Base-by-base conservation (phyloP, 2,113 vertebrate species). In the Entomyzon cyanotis region DNA sequence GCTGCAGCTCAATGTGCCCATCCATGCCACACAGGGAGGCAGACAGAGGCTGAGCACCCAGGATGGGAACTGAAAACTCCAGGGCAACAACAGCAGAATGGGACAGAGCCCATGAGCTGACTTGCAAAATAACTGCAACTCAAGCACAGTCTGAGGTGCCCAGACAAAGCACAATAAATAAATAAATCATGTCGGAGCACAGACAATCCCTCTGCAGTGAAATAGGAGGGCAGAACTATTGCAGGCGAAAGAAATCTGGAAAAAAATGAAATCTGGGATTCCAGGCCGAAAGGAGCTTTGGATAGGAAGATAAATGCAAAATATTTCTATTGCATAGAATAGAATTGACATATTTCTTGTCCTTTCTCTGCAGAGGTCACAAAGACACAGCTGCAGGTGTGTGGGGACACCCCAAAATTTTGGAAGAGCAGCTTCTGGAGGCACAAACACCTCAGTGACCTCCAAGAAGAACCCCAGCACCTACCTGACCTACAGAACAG, bases 81-180 rank as follows among this genome's bases (percentile, higher is more conserved):
- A 21, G 0, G 9, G 58, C 89, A 39, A 1, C 27, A 22, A 0
- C 21, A 27, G 27, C 6, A 10, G 17, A 39, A 88, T 0, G 17
- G 76, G 86, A 58, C 14, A 1, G 50, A 77, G 76, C 71, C 88
- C 86, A 67, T 0, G 60, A 88, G 76, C 86, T 70, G 88, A 58
- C 39, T 31, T 37, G 80, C 93, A 87, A 71, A 92, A 84, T 22
- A 84, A 71, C 0, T 60, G 76, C 87, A 78, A 7, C 60, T 55
- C 35, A 35, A 81, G 83, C 73, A 62, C 64, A 52, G 65, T 7
- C 46, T 85, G 95, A 90, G 75, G 50, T 90, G 58, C 75, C 82
- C 84, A 92, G 89, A 58, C 80, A 87, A 78, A 93, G 84, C 84
- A 81, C 59, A 90, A 80, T 86, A 92, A 93, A 93, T 76, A 90